These are phyloP conservation scores for Stegostoma tigrinum DNA, from an alignment of 2,113 vertebrate species.

Conservation along the genomic window DNA sequence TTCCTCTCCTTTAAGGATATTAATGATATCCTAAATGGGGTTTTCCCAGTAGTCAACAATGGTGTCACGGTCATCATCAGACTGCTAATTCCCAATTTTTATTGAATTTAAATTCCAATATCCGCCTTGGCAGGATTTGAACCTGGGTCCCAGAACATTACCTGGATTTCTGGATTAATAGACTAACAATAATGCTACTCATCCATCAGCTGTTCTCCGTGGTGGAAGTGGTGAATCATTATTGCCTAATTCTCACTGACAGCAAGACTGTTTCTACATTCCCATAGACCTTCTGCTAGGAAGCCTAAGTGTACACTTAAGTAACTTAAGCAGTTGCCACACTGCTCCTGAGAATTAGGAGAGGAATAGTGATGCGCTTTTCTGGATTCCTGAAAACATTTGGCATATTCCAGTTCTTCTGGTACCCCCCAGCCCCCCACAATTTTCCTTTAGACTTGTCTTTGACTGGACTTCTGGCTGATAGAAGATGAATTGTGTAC, in stretches of 20 bases:
- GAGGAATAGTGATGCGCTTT: background rate
- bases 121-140: too few relatives aligned
- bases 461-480: background rate
- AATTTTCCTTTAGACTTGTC: background rate
- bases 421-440: background rate
- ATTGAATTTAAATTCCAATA: too few relatives aligned
- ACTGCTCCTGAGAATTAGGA: background rate
- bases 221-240: background rate
- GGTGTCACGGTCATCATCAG: too few relatives aligned
- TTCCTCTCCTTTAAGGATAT: too few relatives aligned
- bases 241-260: background rate
- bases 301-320: background rate
- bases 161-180: too few relatives aligned
- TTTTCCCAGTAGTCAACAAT: too few relatives aligned
- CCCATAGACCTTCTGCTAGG: background rate
- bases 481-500: background rate
- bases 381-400: background rate
- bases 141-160: too few relatives aligned
- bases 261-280: background rate
- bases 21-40: too few relatives aligned
- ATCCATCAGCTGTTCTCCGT: too few relatives aligned
- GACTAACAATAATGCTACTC: too few relatives aligned
- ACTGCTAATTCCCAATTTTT: too few relatives aligned
- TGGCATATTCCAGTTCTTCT: background rate
- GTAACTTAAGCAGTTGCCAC: background rate